These are phyloP conservation scores for Rhinoptilus africanus DNA, from an alignment of 2,113 vertebrate genomes.

Conservation along the genomic window DNA sequence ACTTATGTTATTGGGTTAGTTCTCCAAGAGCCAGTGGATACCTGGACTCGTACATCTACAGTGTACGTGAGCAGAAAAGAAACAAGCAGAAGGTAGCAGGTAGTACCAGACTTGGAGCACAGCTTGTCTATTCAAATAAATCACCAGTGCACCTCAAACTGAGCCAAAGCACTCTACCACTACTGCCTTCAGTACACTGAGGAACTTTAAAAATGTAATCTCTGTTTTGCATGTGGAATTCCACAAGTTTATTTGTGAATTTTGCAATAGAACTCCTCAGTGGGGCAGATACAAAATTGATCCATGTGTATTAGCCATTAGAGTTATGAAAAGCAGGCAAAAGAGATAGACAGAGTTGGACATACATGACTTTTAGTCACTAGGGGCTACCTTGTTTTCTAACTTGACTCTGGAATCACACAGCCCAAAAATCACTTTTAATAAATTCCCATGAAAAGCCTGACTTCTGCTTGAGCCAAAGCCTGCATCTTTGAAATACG, in stretches of 20 bases:
- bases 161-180: not conserved
- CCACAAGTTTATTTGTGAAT: not conserved
- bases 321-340: not conserved
- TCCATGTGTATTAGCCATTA: not conserved
- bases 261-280: not conserved
- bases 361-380: not conserved
- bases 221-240: not conserved
- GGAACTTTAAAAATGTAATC: not conserved
- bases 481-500: not conserved
- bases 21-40: not conserved
- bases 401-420: not conserved
- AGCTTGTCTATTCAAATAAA: not conserved
- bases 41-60: not conserved
- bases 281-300: not conserved
- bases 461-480: not conserved
- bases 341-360: not conserved
- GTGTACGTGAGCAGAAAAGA: rapidly evolving
- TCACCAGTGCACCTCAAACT: not conserved
- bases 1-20: not conserved
- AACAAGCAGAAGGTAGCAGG: not conserved
- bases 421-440: not conserved
- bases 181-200: not conserved
- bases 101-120: not conserved
- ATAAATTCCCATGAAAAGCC: not conserved
- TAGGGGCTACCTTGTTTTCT: not conserved